Base-by-base conservation (phyloP, 2,113 vertebrate species). In the Sinosuthora webbiana region DNA sequence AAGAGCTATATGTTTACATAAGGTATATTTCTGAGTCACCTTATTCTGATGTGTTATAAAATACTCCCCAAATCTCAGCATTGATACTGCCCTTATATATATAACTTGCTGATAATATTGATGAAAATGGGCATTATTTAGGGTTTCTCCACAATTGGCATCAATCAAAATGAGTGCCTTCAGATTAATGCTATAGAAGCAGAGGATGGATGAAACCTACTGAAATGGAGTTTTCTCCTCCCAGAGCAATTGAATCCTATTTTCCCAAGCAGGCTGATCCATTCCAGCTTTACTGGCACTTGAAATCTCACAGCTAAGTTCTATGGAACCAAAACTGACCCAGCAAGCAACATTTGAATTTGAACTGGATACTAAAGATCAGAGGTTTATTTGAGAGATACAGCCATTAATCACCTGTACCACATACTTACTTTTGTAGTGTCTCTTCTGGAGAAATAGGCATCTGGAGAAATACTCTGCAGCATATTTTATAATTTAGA, bases 241-340 rank as follows among this genome's bases (percentile, higher is more conserved):
- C 39, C 59, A 77, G 45, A 82, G 45, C 62, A 94, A 37, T 68
- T 83, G 90, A 80, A 92, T 94, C 96, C 85, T n/a, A 53, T 35
- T 73, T 68, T 83, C 76, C 94, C 59, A 59, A 75, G 50, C 71
- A 94, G 91, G 82, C 59, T 92, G 89, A 74, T 63, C 83, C 76
- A 63, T 93, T 76, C 87, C 88, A 92, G 78, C 63, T 73, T 73
- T 86, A 89, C 71, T 94, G 91, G 71, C 80, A 52, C 92, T 96
- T 82, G 84, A 94, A 96, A 97, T 96, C 93, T 83, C 95, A 91
- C 88, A 91, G 86, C 84, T 92, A 55, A 78, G 28, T 93, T 96
- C 95, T 93, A 27, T 52, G 83, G 80, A 86, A 92, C 92, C 86
- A 89, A 91, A 96, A 94, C 85, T 92, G 86, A 93, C 68, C 63